These are phyloP conservation scores for Myotis pilosus DNA, from an alignment of 2,797 vertebrate genomes.

Conservation along the genomic window DNA sequence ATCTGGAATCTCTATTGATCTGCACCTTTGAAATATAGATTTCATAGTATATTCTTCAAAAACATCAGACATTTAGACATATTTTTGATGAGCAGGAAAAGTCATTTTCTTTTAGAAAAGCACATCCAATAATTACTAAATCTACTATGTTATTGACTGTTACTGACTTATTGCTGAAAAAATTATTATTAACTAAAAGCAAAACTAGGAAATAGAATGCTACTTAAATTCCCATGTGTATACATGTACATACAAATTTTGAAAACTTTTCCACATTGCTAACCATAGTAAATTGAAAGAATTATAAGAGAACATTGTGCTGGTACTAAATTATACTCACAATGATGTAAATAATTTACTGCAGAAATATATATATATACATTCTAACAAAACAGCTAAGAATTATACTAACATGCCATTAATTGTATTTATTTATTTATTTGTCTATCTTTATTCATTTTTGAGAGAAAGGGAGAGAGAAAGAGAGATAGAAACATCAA, in stretches of 20 bases:
- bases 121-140: background rate
- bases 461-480: no score
- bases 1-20: background rate
- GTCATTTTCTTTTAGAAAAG: conserved; percentile 5
- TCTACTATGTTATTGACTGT: background rate
- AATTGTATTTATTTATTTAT: background rate
- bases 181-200: background rate
- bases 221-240: background rate
- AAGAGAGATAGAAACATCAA: no score
- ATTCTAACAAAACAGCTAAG: conserved; percentile 22
- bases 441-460: no score
- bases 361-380: background rate
- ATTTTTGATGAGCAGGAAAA: conserved; percentile 21
- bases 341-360: background rate
- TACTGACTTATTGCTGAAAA: background rate
- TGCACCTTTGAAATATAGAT: background rate
- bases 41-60: background rate
- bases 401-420: background rate
- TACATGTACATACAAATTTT: background rate
- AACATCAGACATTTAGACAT: background rate
- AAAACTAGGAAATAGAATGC: background rate
- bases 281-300: conserved; percentile 33
- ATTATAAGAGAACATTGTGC: conserved; percentile 1
- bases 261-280: background rate
- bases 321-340: background rate